Base-by-base conservation (phyloP, 2,113 vertebrate species). In the Leptosomus discolor region DNA sequence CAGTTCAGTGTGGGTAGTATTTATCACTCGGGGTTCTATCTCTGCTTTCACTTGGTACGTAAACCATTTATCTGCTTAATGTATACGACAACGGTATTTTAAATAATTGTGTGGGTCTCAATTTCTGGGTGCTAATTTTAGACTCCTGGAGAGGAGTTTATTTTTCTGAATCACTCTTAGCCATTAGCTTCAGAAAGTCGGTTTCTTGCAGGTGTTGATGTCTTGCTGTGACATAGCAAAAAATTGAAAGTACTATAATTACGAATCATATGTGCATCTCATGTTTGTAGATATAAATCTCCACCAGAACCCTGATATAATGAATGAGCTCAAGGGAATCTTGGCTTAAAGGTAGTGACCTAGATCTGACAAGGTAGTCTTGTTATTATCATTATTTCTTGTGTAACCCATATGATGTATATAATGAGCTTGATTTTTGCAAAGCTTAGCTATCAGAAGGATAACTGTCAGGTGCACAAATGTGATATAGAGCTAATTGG, bases 331-430 rank as follows among this genome's bases (percentile, higher is more conserved):
- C 11, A 24, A 6, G n/a, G 39, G 5, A 81, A 8, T 13, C 10
- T 65, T 54, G 41, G 21, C 54, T 64, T 85, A 54, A 24, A 71
- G 41, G 13, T 34, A 64, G 24, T 34, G 63, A 67, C 46, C 36
- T 36, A n/a, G 15, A 29, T 48, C 20, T 46, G n/a, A 54, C 36
- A 21, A 70, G 29, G 32, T 65, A 50, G 16, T 23, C 4, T 56
- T 69, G 23, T 29, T 27, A 1, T 30, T 37, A 16, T 37, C 32
- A 5, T 79, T n/a, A 63, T 68, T 76, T 82, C 29, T 23, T 51
- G 4, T 3, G 14, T 12, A 82, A 34, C 1, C 11, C 3, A 8
- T 17, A 8, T 5, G 3, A 37, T 41, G 15, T 10, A 3, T 27
- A 11, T 8, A 64, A 69, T 19, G 36, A 79, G n/a, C 12, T 88